Evolutionary conservation across 1,140 invertebrate genomes (phyloP).

Genomic region (Contarinia nasturtii): DNA sequence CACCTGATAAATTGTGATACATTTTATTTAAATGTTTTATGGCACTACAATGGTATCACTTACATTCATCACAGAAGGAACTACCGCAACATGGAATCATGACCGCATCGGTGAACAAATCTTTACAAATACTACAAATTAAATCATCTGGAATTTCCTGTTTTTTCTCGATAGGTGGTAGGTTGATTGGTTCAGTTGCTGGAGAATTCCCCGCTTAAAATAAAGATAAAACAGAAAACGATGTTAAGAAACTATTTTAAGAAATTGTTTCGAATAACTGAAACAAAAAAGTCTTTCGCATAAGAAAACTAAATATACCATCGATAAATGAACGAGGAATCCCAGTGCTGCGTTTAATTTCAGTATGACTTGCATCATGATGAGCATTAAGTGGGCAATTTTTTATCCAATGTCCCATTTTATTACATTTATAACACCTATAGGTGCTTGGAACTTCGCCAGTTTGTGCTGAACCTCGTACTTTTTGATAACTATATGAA

Average conservation of each 20-base stretch:
- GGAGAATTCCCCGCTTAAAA: not conserved
- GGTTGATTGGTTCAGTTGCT: constrained; percentile 26
- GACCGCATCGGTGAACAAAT: constrained; percentile 87
- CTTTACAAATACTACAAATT: constrained; percentile 77
- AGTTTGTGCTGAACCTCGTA: constrained; percentile 65
- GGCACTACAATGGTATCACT: constrained; percentile 26
- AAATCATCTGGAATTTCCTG: constrained; percentile 78
- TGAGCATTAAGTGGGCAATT: constrained; percentile 57
- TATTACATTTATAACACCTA: constrained; percentile 81
- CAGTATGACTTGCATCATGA: constrained; percentile 38
- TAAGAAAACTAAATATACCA: constrained; percentile 21
- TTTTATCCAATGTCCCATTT: constrained; percentile 89
- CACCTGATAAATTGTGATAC: constrained; percentile 40
- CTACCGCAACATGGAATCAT: constrained; percentile 94
- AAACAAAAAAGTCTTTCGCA: constrained; percentile 3
- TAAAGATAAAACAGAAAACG: not conserved
- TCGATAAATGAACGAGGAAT: constrained; percentile 95
- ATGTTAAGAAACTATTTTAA: too few species aligned
- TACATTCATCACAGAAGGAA: constrained; percentile 97
- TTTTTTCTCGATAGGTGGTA: constrained; percentile 37
- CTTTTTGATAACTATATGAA: constrained; percentile 61
- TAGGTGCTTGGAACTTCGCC: constrained; percentile 79
- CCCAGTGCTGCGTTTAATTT: constrained; percentile 87
- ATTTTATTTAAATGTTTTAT: not conserved
- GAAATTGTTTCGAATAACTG: constrained; percentile 9